Percentiles rank a stretch among this genome's conserved stretches.
Conservation (phyloP, 2,888 invertebrate species). For the Nemotelus pantherinus region DNA sequence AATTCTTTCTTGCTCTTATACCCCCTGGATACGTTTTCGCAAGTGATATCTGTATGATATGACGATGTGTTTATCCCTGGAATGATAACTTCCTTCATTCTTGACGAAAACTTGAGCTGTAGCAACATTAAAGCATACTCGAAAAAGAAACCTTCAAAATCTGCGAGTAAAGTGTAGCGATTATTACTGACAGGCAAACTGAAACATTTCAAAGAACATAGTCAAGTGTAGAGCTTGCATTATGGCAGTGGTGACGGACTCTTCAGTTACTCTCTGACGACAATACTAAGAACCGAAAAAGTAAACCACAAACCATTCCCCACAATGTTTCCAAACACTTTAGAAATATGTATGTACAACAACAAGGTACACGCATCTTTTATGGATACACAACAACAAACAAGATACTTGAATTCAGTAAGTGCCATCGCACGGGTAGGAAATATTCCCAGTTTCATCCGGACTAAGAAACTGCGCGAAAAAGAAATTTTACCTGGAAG, state of each 20-base stretch:
- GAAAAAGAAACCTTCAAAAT: conserved; percentile 14
- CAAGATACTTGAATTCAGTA: background rate
- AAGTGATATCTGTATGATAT: conserved; percentile 45
- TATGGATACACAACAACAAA: background rate
- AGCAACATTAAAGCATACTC: background rate
- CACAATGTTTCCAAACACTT: conserved; percentile 2
- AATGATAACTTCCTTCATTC: conserved; percentile 49
- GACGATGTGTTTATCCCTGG: conserved; percentile 50
- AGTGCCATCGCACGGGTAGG: too few species aligned
- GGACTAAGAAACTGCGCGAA: conserved; percentile 3
- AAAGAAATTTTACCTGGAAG: background rate
- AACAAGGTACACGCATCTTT: background rate
- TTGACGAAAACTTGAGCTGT: conserved; percentile 29
- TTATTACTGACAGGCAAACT: conserved; percentile 18
- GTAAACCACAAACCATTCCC: conserved; percentile 20
- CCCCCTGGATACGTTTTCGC: background rate
- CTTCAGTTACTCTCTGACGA: background rate
- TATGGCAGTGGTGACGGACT: too few species aligned
- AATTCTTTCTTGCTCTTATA: too few species aligned
- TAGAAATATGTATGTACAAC: background rate
- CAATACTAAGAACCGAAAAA: background rate
- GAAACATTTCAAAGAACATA: conserved; percentile 18
- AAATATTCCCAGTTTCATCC: background rate
- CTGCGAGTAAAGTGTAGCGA: background rate
- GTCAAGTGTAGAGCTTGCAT: conserved; percentile 8